Conservation (phyloP, 2,888 invertebrate species). For the Labia minor region DNA sequence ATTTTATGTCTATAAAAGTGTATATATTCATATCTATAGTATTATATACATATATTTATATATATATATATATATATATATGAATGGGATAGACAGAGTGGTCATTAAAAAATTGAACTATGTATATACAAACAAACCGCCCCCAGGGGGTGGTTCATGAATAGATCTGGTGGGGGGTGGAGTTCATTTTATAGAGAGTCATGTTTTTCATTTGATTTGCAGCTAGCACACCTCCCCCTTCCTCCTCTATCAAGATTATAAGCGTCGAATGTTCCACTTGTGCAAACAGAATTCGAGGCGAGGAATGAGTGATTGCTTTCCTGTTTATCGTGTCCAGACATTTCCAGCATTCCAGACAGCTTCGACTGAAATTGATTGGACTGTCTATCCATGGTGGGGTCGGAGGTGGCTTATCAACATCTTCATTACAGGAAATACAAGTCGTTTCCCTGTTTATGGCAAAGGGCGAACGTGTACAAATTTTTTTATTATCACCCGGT, state of each 20-base stretch:
- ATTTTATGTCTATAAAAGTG: not conserved
- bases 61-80: not conserved
- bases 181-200: no score
- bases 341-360: not conserved
- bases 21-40: not conserved
- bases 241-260: not conserved
- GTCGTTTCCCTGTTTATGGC: conserved; percentile 7
- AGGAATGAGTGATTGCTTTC: not conserved
- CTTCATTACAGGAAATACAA: conserved; percentile 5
- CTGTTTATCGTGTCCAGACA: conserved; percentile 9
- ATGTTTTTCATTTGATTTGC: not conserved
- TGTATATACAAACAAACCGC: not conserved
- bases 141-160: not conserved
- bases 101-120: not conserved
- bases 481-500: not conserved
- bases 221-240: no score
- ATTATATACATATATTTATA: not conserved
- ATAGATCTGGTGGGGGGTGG: no score
- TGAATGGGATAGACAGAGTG: no score
- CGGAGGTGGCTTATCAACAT: conserved; percentile 7
- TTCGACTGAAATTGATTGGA: not conserved
- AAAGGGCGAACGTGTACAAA: not conserved
- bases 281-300: not conserved
- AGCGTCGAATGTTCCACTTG: not conserved
- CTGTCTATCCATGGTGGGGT: not conserved